Base-by-base conservation (phyloP, 2,888 invertebrate genomes). In the Eristalinus aeneus region DNA sequence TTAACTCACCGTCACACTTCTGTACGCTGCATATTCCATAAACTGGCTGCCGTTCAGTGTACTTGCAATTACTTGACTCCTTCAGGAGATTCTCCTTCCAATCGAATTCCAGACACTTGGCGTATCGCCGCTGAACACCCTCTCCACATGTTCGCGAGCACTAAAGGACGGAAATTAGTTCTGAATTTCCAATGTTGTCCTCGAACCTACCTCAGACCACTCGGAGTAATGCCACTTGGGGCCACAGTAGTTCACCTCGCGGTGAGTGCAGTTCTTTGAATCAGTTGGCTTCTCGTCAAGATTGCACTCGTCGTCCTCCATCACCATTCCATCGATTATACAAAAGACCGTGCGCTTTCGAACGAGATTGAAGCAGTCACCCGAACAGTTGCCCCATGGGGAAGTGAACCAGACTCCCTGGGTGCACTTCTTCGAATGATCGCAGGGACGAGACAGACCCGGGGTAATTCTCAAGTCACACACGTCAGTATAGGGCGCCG, bases 381-480 rank as follows among this genome's bases (percentile, higher is more conserved):
- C 91, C 0, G 88, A 88, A 67, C 91, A 91, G 53, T 92, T 89
- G 46, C 94, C 94, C 96, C 96, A 96, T 8, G 95, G 94, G 53
- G 97, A 96, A 34, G 95, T 94, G 90, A 97, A 97, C 98, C 98
- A 98, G 89, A 95, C 94, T 2, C 96, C 95, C 46, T 92, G 92
- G 89, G 93, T 94, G 91, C 95, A 97, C 89, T 94, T 94, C 85
- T 94, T 94, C 82, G 94, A 94, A 12, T 94, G 94, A 4, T 94
- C 93, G 90, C 97, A 97, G 3, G 94, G 93, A 88, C 96, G 94
- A 1, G 94, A 94, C 2, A 94, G 93, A 88, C 94, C 94, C 0
- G 97, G 94, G 82, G 93, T 93, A 85, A 91, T 93, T 88, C 93
- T 94, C 89, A 94, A 93, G 80, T 94, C 93, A 89, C 94, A 94